Evolutionary conservation across 53 echinoderm and acorn worm genomes (phyloP).

Genomic region (Holothuria scabra): DNA sequence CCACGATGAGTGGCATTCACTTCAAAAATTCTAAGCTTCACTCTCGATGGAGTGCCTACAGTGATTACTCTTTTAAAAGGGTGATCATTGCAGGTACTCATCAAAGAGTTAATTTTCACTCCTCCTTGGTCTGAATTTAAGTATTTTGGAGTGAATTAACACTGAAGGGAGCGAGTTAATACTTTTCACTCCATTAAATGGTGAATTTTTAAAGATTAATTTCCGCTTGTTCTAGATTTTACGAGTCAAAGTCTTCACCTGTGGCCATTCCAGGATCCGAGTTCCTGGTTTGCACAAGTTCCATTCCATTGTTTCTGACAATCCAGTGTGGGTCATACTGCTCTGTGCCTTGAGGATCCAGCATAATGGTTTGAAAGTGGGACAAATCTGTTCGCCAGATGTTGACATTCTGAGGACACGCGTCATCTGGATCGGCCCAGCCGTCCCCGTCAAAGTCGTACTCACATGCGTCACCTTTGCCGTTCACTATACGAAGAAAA

Average conservation of each 20-base stretch:
- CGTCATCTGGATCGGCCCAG: constrained; percentile 73
- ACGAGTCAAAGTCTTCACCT: constrained; percentile 44
- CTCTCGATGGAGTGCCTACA: too few relatives aligned
- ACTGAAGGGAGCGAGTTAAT: too few relatives aligned
- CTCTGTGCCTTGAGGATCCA: constrained; percentile 83
- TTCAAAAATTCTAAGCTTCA: too few relatives aligned
- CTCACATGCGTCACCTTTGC: constrained; percentile 90
- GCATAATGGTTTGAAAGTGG: constrained; percentile 79
- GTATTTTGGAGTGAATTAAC: too few relatives aligned
- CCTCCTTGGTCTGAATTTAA: too few relatives aligned
- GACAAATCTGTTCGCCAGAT: constrained; percentile 92
- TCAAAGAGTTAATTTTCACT: too few relatives aligned
- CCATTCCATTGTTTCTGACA: constrained; percentile 90
- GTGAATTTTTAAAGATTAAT: too few relatives aligned
- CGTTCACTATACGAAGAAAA: constrained; percentile 55
- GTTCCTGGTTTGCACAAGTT: constrained; percentile 93
- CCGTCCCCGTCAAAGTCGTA: constrained; percentile 97
- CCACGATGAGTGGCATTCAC: too few relatives aligned
- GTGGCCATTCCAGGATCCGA: constrained; percentile 93
- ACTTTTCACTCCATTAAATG: too few relatives aligned
- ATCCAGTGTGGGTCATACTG: constrained; percentile 97
- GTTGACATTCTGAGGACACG: constrained; percentile 77
- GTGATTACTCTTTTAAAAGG: too few relatives aligned
- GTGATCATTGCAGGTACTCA: too few relatives aligned
- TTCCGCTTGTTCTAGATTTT: not conserved